Evolutionary conservation across 2,797 vertebrate species (phyloP).

Genomic region (Sternotherus odoratus): DNA sequence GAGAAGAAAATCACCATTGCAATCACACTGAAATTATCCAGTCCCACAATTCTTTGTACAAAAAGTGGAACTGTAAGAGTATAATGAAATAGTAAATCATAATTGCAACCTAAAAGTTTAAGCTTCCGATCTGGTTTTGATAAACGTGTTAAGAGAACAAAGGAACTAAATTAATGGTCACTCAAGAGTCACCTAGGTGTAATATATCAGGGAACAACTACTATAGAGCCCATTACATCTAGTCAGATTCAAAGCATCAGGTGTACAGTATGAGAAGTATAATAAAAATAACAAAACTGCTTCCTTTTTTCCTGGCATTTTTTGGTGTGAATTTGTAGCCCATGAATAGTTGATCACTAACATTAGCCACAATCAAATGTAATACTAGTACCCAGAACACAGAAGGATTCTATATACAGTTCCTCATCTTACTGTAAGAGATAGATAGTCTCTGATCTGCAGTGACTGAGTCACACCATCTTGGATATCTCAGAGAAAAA

Average conservation of each 20-base stretch:
- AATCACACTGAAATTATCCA: conserved; percentile 38
- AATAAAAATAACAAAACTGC: not conserved
- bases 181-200: not conserved
- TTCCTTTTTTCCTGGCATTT: not conserved
- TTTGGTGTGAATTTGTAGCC: not conserved
- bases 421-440: not conserved
- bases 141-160: not conserved
- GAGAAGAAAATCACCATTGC: conserved; percentile 46
- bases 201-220: conserved; percentile 5
- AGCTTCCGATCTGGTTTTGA: conserved; percentile 26
- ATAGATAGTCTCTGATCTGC: not conserved
- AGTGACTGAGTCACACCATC: not conserved
- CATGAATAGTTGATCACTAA: not conserved
- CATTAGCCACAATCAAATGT: not conserved
- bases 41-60: conserved; percentile 36
- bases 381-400: not conserved
- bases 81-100: conserved; percentile 45
- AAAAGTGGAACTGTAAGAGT: conserved; percentile 32
- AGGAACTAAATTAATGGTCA: conserved; percentile 34
- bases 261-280: not conserved
- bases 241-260: not conserved
- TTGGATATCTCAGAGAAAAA: not conserved
- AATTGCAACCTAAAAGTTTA: conserved; percentile 35
- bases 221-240: not conserved
- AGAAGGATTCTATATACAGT: not conserved